These are phyloP conservation scores for Lasioglossum zephyrum DNA, from an alignment of 2,888 invertebrate genomes.

Conservation along the genomic window DNA sequence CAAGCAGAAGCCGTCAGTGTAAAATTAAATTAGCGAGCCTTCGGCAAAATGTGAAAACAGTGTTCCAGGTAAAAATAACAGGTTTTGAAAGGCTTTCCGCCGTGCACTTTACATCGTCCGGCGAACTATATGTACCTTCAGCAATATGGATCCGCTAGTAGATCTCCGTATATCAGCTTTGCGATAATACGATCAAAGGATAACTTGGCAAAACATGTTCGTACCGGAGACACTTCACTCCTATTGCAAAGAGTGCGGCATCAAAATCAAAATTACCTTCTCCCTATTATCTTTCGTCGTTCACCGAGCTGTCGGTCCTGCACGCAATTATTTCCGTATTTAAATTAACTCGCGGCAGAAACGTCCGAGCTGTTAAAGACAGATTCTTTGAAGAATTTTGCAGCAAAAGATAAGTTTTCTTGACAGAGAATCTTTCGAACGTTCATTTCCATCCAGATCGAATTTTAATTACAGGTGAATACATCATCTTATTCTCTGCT, in stretches of 20 bases:
- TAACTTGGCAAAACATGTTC: slow-evolving; percentile 56
- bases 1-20: slow-evolving; percentile 37
- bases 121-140: slow-evolving; percentile 25
- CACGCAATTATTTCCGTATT: neutral
- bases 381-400: neutral
- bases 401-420: neutral
- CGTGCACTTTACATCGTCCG: slow-evolving; percentile 61
- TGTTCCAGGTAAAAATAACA: slow-evolving; percentile 68
- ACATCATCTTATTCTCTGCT: neutral
- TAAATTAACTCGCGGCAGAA: neutral
- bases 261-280: slow-evolving; percentile 37
- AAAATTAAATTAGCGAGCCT: slow-evolving; percentile 73
- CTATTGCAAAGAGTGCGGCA: slow-evolving; percentile 29
- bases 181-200: slow-evolving; percentile 65
- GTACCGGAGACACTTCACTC: slow-evolving; percentile 38
- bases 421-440: neutral
- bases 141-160: slow-evolving; percentile 53
- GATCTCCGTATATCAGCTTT: slow-evolving; percentile 57
- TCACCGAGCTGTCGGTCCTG: too few relatives aligned
- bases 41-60: slow-evolving; percentile 67
- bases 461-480: too few relatives aligned
- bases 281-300: slow-evolving; percentile 7
- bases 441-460: neutral
- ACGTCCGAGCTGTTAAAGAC: neutral
- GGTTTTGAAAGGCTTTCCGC: slow-evolving; percentile 50